Evolutionary conservation across 2,113 vertebrate genomes (phyloP), one percentile per base, ranked within the genome.

Genomic region (Cairina moschata): DNA sequence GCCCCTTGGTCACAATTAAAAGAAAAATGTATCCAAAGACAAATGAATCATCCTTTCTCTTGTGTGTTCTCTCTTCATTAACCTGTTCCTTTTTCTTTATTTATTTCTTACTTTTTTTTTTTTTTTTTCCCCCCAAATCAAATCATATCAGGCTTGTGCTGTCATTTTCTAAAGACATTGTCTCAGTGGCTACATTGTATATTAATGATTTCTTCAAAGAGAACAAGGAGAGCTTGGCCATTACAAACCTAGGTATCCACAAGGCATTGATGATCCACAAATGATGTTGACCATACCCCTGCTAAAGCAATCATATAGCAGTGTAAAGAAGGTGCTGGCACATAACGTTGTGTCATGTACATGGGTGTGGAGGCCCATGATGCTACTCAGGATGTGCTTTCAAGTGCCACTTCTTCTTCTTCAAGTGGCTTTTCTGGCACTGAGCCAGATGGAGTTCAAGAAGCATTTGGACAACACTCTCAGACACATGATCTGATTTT

Each of bases 1-100:
- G 28, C 62, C 72, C 73, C 36, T 89, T 93, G 80, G 67, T 90
- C 59, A 66, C 77, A 92, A 91, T 84, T 84, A 89, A 86, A 93
- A 75, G 65, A 76, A 94, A 94, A 91, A 79, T 76, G 36, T 76
- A 73, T 92, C 58, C 92, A n/a, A 79, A 91, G 80, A 91, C 18
- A 86, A 94, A 89, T 72, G 21, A 94, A 91, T 92, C 69, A 71
- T 79, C 29, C n/a, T 38, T 88, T 83, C 65, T 78, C 71, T 71
- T 3, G 2, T 74, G 25, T 86, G 59, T 54, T 93, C 31, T 40
- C 8, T 85, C 91, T 88, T 95, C 62, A 56, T 96, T 95, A 93
- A 72, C 31, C 14, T 31, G 52, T 91, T 77, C 63, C 76, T 23
- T 4, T n/a, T 69, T 22, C 46, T 48, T 46, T 46, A 9, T 46